Percentiles rank a stretch among this genome's conserved stretches.
Evolutionary conservation across 2,113 vertebrate genomes (phyloP).

Genomic region (Capreolus pygargus): DNA sequence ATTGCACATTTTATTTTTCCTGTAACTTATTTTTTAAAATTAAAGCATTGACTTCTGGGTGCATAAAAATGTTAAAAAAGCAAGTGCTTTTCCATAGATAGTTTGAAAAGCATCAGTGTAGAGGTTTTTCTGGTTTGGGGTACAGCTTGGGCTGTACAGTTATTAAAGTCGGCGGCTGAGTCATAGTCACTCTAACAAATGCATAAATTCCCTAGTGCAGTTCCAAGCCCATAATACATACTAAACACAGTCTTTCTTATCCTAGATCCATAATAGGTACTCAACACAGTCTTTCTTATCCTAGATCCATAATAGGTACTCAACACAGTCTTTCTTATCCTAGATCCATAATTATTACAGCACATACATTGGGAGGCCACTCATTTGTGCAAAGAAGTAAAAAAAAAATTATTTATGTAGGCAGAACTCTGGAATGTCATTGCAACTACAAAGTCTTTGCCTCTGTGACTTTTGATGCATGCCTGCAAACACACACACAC

Average conservation of each 20-base stretch:
- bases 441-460: not conserved
- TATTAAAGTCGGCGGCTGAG: not conserved
- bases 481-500: not conserved
- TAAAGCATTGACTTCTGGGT: not conserved
- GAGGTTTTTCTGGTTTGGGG: not conserved
- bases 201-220: not conserved
- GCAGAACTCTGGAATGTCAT: not conserved
- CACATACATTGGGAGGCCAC: not conserved
- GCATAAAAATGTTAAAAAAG: not conserved
- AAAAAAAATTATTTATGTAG: not conserved
- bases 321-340: not conserved
- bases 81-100: not conserved
- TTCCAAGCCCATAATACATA: not conserved
- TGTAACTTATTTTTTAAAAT: not conserved
- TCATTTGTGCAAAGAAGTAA: not conserved
- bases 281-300: not conserved
- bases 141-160: not conserved
- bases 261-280: not conserved
- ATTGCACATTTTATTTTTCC: not conserved
- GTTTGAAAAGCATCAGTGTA: not conserved
- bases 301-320: not conserved
- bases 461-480: not conserved
- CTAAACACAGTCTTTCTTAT: not conserved
- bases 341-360: not conserved
- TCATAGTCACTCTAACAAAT: not conserved